A percentile compares a stretch with the other conserved stretches of the same genome.
These are phyloP conservation scores for Popillia japonica DNA, from an alignment of 1,140 invertebrate species.

Conservation along the genomic window DNA sequence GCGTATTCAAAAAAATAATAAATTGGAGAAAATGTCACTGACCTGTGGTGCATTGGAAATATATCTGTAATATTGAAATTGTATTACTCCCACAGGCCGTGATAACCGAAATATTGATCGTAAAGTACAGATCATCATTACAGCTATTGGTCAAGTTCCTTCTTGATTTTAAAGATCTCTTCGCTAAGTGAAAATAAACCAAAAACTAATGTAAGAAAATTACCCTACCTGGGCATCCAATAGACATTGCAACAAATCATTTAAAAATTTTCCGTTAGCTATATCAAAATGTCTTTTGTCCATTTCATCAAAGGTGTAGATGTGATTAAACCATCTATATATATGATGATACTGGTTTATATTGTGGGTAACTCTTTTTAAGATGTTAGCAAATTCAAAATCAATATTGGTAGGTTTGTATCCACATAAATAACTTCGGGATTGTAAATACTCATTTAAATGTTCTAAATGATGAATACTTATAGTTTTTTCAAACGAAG, in stretches of 20 bases:
- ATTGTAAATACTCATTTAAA: constrained; percentile 61
- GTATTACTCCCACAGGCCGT: constrained; percentile 47
- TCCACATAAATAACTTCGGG: constrained; percentile 66
- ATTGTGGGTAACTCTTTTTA: constrained; percentile 55
- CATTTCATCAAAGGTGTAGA: constrained; percentile 65
- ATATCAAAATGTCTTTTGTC: constrained; percentile 56
- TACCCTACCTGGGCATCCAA: constrained; percentile 50
- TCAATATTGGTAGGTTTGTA: constrained; percentile 65
- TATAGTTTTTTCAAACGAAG: not conserved
- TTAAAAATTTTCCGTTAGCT: not conserved
- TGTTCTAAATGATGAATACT: constrained; percentile 45
- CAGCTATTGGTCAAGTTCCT: constrained; percentile 24
- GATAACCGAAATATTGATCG: constrained; percentile 47
- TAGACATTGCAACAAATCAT: constrained; percentile 34
- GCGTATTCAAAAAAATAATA: not conserved
- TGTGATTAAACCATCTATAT: constrained; percentile 68
- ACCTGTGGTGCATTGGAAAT: constrained; percentile 54
- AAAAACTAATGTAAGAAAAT: constrained; percentile 26
- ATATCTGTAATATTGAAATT: constrained; percentile 38
- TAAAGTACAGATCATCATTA: constrained; percentile 29
- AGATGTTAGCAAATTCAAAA: constrained; percentile 61
- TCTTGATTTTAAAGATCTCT: not conserved
- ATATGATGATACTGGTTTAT: constrained; percentile 61
- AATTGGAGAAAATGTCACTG: constrained; percentile 51
- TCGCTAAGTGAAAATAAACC: constrained; percentile 48